phyloP scores from a whole-genome alignment of 2,888 invertebrate species.

The Malthinus flaveolus region DNA sequence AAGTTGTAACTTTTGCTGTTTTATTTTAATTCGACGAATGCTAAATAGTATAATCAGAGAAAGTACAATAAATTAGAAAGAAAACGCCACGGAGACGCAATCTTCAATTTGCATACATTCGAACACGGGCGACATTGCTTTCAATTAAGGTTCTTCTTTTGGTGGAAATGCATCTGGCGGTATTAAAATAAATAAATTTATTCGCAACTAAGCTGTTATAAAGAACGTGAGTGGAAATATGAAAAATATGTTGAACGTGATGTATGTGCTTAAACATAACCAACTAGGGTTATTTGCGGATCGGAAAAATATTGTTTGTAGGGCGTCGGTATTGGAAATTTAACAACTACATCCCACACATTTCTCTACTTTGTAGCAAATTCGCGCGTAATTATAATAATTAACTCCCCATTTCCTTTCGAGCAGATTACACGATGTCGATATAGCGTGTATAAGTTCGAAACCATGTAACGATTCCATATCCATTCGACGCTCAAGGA shows the following conservation, averaged over 20 bases:
- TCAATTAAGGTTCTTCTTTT: too few species aligned
- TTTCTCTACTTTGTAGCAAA: conserved; percentile 9
- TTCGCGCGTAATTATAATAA: conserved; percentile 19
- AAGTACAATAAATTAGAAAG: too few species aligned
- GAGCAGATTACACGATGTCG: conserved; percentile 15
- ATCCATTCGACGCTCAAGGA: conserved; percentile 29
- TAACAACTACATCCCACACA: not conserved
- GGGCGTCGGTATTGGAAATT: not conserved
- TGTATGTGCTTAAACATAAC: conserved; percentile 23
- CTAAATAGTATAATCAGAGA: too few species aligned
- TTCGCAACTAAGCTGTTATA: conserved; percentile 21
- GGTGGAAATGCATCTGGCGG: conserved; percentile 10
- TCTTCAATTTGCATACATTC: too few species aligned
- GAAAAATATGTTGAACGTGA: conserved; percentile 25
- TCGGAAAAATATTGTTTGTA: conserved; percentile 12
- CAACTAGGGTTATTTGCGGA: conserved; percentile 2
- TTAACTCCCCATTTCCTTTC: conserved; percentile 8
- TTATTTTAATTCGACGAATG: too few species aligned
- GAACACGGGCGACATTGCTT: too few species aligned
- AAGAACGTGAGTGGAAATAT: conserved; percentile 22
- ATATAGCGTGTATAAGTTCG: conserved; percentile 20
- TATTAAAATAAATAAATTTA: conserved; percentile 23
- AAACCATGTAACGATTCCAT: conserved; percentile 24
- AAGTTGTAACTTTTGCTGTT: too few species aligned
- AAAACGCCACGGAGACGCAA: too few species aligned